A percentile compares a stretch with the other conserved stretches of the same genome.
Evolutionary conservation across 2,797 vertebrate genomes (phyloP).

Genomic region (Thamnophis elegans): DNA sequence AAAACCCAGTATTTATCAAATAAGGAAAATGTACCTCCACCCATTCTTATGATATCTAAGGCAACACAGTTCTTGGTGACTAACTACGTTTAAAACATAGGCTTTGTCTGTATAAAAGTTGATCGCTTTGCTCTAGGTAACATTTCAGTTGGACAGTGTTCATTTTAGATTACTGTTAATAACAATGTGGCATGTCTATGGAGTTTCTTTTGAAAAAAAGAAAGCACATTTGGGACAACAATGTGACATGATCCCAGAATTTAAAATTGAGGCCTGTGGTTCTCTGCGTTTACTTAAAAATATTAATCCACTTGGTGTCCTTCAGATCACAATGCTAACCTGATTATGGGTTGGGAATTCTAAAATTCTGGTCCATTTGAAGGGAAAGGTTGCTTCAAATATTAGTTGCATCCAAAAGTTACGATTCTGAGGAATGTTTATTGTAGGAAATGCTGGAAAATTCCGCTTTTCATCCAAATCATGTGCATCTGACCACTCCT

Average conservation of each 20-base stretch:
- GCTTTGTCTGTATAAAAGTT: neutral
- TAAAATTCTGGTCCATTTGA: neutral
- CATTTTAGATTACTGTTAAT: neutral
- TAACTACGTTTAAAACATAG: neutral
- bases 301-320: neutral
- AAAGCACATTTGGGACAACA: neutral
- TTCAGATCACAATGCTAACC: neutral
- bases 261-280: neutral
- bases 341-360: neutral
- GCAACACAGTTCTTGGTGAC: neutral
- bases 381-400: neutral
- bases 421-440: neutral
- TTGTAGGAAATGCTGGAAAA: neutral
- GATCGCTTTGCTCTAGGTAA: neutral
- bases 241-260: neutral
- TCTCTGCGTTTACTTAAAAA: neutral
- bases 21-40: neutral
- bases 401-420: neutral
- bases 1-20: neutral
- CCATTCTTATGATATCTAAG: neutral
- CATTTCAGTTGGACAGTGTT: neutral
- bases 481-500: neutral
- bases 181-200: neutral
- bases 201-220: neutral
- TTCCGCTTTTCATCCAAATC: neutral